Evolutionary conservation across 2,797 vertebrate genomes (phyloP).

Genomic region (Microctenopoma stevenorrisi): DNA sequence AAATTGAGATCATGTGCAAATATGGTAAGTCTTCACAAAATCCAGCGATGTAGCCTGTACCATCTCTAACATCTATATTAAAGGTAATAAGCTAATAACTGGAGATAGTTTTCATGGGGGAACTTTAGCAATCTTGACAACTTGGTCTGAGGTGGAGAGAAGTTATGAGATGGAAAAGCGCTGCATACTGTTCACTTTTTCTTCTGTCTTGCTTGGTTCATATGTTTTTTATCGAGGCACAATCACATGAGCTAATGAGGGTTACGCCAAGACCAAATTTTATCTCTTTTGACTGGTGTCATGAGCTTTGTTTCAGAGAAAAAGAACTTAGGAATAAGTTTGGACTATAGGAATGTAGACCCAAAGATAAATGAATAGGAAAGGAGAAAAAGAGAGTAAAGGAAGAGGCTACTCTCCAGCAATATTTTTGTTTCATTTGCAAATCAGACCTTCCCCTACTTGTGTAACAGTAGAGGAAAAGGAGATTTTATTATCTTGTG

Average conservation of each 20-base stretch:
- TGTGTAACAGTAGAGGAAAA: conserved; percentile 22
- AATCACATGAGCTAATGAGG: conserved; percentile 74
- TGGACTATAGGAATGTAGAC: conserved; percentile 6
- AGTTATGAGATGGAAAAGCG: conserved; percentile 48
- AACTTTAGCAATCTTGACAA: conserved; percentile 61
- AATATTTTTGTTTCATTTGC: conserved; percentile 37
- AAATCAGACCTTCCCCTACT: conserved; percentile 8
- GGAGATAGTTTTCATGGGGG: conserved; percentile 64
- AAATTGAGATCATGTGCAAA: conserved; percentile 57
- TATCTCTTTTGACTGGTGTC: conserved; percentile 46
- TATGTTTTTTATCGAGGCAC: conserved; percentile 75
- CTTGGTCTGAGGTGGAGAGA: conserved; percentile 32
- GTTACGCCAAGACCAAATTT: conserved; percentile 61
- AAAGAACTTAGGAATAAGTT: conserved; percentile 22
- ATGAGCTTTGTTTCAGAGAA: conserved; percentile 40
- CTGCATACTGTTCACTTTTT: conserved; percentile 55
- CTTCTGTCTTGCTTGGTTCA: conserved; percentile 55
- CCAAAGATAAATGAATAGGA: conserved; percentile 13
- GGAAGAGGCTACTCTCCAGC: conserved; percentile 26
- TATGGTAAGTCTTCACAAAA: conserved; percentile 46
- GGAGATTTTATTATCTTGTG: conserved; percentile 10
- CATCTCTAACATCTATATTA: conserved; percentile 33
- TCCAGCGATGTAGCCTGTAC: conserved; percentile 20
- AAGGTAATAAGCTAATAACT: conserved; percentile 63
- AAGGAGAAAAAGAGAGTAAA: background rate